These are phyloP conservation scores for Pyralis farinalis DNA, from an alignment of 2,888 invertebrate species.

Conservation along the genomic window DNA sequence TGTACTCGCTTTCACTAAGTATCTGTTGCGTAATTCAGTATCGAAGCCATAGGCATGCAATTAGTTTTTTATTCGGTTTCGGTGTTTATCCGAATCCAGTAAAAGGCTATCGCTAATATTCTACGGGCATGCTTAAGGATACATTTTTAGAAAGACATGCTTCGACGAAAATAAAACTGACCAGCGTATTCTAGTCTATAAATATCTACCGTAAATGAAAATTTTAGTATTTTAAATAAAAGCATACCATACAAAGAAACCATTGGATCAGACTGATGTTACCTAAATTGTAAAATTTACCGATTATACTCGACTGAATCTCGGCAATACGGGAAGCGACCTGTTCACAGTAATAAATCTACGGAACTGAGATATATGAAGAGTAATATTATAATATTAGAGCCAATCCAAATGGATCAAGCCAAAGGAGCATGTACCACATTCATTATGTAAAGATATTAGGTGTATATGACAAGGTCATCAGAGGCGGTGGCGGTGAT, in stretches of 20 bases:
- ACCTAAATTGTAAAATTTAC: conserved; percentile 13
- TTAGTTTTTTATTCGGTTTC: conserved; percentile 47
- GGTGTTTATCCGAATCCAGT: conserved; percentile 32
- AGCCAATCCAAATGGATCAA: too few species aligned
- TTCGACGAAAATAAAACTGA: conserved; percentile 45
- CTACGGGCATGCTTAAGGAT: conserved; percentile 69
- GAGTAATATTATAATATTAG: too few species aligned
- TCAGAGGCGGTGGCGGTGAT: background rate
- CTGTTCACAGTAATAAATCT: too few species aligned
- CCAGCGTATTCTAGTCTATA: conserved; percentile 48
- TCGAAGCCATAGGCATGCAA: conserved; percentile 65
- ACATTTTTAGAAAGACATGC: conserved; percentile 53
- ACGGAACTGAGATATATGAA: too few species aligned
- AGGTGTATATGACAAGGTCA: too few species aligned
- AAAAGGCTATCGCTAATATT: conserved; percentile 41
- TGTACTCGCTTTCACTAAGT: conserved; percentile 1
- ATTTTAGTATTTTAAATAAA: conserved; percentile 49
- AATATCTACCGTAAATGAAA: conserved; percentile 49
- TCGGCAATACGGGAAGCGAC: too few species aligned
- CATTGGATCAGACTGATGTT: conserved; percentile 48
- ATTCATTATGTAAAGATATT: too few species aligned
- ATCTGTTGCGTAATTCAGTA: conserved; percentile 19
- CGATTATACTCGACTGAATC: background rate
- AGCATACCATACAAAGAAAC: conserved; percentile 48
- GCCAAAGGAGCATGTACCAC: too few species aligned